These are phyloP conservation scores for Pterois miles DNA, from an alignment of 2,797 vertebrate genomes.

Conservation along the genomic window DNA sequence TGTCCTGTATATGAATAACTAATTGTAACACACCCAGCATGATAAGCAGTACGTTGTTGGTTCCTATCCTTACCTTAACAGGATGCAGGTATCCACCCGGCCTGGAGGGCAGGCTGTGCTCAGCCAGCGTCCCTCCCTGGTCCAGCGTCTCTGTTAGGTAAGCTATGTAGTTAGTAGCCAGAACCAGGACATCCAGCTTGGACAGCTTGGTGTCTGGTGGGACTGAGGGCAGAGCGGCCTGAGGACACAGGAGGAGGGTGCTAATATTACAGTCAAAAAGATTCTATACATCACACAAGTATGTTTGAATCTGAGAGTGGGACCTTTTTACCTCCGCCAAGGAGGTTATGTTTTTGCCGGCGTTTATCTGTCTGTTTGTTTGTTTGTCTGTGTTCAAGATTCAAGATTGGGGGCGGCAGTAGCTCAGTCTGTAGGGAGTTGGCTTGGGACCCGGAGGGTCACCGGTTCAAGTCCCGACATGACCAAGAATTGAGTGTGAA, in stretches of 20 bases:
- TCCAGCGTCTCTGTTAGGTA: conserved; percentile 87
- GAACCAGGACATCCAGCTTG: conserved; percentile 88
- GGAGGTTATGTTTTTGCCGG: too few relatives aligned
- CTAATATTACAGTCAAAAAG: too few relatives aligned
- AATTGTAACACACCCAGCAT: not conserved
- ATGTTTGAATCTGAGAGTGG: too few relatives aligned
- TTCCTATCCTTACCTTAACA: conserved; percentile 82
- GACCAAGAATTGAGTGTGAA: too few relatives aligned
- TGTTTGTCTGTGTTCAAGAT: too few relatives aligned
- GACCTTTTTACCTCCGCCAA: too few relatives aligned
- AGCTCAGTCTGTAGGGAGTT: too few relatives aligned
- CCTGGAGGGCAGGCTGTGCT: conserved; percentile 67
- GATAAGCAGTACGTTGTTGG: not conserved
- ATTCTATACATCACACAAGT: too few relatives aligned
- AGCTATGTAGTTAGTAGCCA: conserved; percentile 91
- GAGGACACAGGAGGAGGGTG: not conserved
- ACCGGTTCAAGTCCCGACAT: too few relatives aligned
- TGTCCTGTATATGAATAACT: not conserved
- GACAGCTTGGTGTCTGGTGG: conserved; percentile 91
- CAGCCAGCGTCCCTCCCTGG: conserved; percentile 68
- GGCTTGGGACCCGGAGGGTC: too few relatives aligned
- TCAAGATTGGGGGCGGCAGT: too few relatives aligned
- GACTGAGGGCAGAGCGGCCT: conserved; percentile 87
- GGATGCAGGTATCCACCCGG: conserved; percentile 87
- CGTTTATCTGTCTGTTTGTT: too few relatives aligned